These are phyloP conservation scores for Luscinia luscinia DNA, from an alignment of 2,797 vertebrate species.

Conservation along the genomic window DNA sequence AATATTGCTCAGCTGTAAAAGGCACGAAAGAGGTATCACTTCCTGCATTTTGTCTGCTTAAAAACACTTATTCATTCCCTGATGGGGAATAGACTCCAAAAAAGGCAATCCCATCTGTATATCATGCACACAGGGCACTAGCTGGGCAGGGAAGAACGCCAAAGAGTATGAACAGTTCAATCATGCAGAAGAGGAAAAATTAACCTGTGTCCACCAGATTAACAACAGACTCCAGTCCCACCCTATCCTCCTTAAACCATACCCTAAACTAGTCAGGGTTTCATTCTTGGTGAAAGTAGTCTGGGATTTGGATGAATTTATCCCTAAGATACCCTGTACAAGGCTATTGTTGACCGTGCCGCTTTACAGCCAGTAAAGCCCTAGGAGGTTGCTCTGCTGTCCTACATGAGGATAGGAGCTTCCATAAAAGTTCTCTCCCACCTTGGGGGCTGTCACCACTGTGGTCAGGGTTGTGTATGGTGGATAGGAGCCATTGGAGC, in stretches of 20 bases:
- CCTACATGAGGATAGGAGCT: accelerated
- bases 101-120: accelerated
- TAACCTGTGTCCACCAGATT: background rate
- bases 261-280: background rate
- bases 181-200: background rate
- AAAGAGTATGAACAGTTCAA: background rate
- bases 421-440: slow-evolving; percentile 61
- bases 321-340: background rate
- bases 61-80: background rate
- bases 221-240: background rate
- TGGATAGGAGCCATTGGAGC: slow-evolving; percentile 82
- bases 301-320: background rate
- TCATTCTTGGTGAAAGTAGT: background rate
- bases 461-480: slow-evolving; percentile 80
- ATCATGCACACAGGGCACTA: background rate
- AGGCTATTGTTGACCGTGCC: background rate
- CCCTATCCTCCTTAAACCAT: background rate
- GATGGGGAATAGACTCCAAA: background rate
- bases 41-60: background rate
- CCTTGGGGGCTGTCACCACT: slow-evolving; percentile 84
- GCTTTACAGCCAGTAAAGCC: accelerated
- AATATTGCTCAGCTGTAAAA: background rate
- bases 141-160: background rate
- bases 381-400: accelerated
- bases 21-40: background rate